Evolutionary conservation across 2,888 invertebrate species (phyloP).

Genomic region (Anticlea derivata): DNA sequence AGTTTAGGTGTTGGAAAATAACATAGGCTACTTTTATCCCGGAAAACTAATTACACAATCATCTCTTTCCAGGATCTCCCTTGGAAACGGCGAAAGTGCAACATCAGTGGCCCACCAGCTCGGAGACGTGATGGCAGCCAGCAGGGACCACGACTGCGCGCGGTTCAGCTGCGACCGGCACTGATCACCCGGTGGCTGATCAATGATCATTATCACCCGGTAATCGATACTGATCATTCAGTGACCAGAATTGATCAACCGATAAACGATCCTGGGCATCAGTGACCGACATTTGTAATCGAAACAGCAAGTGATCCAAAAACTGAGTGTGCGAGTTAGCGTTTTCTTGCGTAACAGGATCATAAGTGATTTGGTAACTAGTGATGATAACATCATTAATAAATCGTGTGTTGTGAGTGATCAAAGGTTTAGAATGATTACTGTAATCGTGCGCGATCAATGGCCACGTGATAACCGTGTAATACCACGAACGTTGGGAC

Average conservation of each 20-base stretch:
- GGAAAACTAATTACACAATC: neutral
- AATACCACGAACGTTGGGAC: conserved; percentile 13
- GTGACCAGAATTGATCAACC: neutral
- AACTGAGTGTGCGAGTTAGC: neutral
- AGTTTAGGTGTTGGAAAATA: too few species aligned
- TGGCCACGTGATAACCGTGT: conserved; percentile 29
- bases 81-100: conserved; percentile 82
- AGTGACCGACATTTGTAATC: neutral
- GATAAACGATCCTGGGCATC: neutral
- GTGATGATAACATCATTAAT: neutral
- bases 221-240: neutral
- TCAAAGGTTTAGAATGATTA: neutral
- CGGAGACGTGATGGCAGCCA: conserved; percentile 89
- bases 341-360: neutral
- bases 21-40: too few species aligned
- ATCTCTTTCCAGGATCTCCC: conserved; percentile 84
- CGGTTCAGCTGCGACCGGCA: conserved; percentile 83
- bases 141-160: conserved; percentile 87
- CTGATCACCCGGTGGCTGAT: conserved; percentile 37
- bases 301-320: neutral
- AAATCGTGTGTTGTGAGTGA: conserved; percentile 7
- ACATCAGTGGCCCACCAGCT: conserved; percentile 86
- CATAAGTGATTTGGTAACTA: conserved; percentile 2
- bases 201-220: neutral
- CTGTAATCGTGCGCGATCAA: neutral